Evolutionary conservation across 2,113 vertebrate species (phyloP).

Genomic region (Forbesichthys papilliferus): DNA sequence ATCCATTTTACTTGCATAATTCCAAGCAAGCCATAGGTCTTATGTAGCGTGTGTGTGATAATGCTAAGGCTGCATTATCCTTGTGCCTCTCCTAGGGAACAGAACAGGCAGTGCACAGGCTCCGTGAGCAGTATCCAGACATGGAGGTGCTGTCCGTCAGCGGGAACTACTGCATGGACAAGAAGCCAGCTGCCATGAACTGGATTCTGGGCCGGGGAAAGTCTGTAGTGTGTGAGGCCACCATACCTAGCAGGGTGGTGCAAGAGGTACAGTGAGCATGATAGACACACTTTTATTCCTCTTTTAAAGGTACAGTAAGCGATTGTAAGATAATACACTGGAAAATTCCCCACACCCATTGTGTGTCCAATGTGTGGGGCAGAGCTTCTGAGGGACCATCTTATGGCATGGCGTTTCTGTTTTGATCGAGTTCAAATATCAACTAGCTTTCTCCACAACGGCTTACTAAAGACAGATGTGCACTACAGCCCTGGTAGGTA

Average conservation of each 20-base stretch:
- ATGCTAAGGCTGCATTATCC: neutral
- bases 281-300: no score
- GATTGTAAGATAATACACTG: no score
- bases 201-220: constrained; percentile 97
- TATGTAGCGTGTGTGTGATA: neutral
- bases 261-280: constrained; percentile 75
- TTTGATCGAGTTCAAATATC: no score
- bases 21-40: neutral
- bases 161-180: constrained; percentile 97
- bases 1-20: neutral
- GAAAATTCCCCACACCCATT: no score
- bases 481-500: no score
- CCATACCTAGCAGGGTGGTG: constrained; percentile 87
- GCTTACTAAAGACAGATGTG: no score
- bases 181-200: constrained; percentile 94
- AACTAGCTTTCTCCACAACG: no score
- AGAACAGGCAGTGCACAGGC: constrained; percentile 85
- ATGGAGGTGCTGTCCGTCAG: constrained; percentile 88
- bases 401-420: no score
- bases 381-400: no score
- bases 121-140: constrained; percentile 88
- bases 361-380: no score
- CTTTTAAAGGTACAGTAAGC: no score
- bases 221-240: constrained; percentile 92
- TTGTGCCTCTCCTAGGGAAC: constrained; percentile 81